A percentile compares a stretch with the other conserved stretches of the same genome.
Evolutionary conservation across 2,888 invertebrate genomes (phyloP).

Genomic region (Meteorus cinctellus): DNA sequence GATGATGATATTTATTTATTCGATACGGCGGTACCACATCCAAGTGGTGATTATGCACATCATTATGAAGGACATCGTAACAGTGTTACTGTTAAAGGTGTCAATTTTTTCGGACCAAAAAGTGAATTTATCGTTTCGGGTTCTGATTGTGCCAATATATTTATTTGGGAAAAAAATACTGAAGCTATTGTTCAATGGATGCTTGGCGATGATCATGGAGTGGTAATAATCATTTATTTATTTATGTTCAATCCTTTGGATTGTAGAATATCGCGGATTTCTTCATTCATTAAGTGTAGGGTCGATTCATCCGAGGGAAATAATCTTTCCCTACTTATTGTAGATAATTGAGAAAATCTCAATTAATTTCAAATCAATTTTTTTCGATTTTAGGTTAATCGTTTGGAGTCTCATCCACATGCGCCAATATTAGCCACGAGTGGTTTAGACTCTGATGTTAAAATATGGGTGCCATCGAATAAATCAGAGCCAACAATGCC

Average conservation of each 20-base stretch:
- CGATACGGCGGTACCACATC: slow-evolving; percentile 77
- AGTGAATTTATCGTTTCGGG: slow-evolving; percentile 95
- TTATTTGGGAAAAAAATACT: slow-evolving; percentile 91
- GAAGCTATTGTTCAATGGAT: slow-evolving; percentile 93
- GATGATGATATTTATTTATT: slow-evolving; percentile 95
- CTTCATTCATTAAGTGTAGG: too few species aligned
- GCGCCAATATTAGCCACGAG: slow-evolving; percentile 92
- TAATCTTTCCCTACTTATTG: too few species aligned
- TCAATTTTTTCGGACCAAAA: slow-evolving; percentile 93
- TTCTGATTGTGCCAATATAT: slow-evolving; percentile 92
- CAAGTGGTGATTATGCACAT: slow-evolving; percentile 73
- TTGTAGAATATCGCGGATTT: too few species aligned
- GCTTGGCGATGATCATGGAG: slow-evolving; percentile 86
- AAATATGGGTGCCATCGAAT: slow-evolving; percentile 90
- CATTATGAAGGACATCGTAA: slow-evolving; percentile 79
- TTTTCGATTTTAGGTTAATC: slow-evolving; percentile 83
- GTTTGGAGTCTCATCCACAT: slow-evolving; percentile 92
- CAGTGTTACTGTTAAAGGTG: slow-evolving; percentile 83
- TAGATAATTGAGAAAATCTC: neutral
- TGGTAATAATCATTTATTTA: slow-evolving; percentile 75
- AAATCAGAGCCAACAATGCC: slow-evolving; percentile 72
- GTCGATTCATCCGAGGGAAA: too few species aligned
- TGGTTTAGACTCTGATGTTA: slow-evolving; percentile 93
- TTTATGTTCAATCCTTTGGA: neutral
- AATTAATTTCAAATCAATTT: neutral